Base-by-base conservation (phyloP, 2,888 invertebrate genomes). In the Drosophila vallismaia region DNA sequence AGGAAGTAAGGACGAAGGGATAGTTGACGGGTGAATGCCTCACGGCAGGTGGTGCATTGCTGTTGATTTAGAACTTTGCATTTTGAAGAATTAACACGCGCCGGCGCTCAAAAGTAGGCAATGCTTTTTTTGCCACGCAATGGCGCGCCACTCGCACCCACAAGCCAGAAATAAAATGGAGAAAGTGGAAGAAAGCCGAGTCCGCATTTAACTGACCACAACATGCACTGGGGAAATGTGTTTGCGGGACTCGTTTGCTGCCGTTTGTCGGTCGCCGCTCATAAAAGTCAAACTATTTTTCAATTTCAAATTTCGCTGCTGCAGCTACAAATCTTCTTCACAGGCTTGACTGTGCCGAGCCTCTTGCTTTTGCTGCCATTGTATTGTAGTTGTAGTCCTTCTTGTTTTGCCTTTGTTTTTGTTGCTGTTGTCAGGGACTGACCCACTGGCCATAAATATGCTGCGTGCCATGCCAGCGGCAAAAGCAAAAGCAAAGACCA, bases 201-300 rank as follows among this genome's bases (percentile, higher is more conserved):
- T 8, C 28, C 62, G 45, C 56, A 71, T 60, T 49, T 48, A 79
- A 62, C 57, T 66, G 60, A 44, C 55, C 55, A 53, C 50, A 45
- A 63, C 62, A 66, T 49, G 71, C 64, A 67, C 44, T 42, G 40
- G 48, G 42, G 54, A 63, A 54, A 66, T 49, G 48, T 54, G 55
- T 59, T 54, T 62, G 60, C 60, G 60, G 60, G 64, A 63, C 60
- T 62, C 60, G 60, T 62, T 63, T 54, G 69, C 53, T 53, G 70
- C 42, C 52, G 52, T 63, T 60, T 71, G 86, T 73, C 71, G 76
- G 79, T 68, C 60, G 83, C 68, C 80, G 77, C 81, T 88, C 82
- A 83, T 83, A 83, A 88, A 88, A 83, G 88, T 88, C 77, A 67
- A 88, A 88, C 88, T 85, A 85, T 85, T 85, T 88, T 87, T 85